Evolutionary conservation across 2,888 invertebrate genomes (phyloP).

Genomic region (Microplitis manilae): DNA sequence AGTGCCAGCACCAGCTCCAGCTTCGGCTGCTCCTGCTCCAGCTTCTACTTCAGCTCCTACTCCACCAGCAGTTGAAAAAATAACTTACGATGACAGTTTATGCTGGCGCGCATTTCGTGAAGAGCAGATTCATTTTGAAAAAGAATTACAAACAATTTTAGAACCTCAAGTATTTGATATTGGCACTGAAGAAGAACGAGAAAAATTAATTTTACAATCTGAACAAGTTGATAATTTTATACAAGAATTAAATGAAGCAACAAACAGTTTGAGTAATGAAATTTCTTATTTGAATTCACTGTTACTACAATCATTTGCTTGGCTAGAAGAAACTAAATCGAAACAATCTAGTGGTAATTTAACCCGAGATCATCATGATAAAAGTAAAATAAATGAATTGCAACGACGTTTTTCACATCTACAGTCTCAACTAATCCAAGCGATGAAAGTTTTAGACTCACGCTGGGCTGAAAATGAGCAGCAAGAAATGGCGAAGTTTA

Average conservation of each 20-base stretch:
- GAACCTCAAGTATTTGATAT: slow-evolving; percentile 69
- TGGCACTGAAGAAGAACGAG: slow-evolving; percentile 76
- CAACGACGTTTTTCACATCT: slow-evolving; percentile 81
- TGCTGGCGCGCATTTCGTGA: slow-evolving; percentile 63
- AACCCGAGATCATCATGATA: slow-evolving; percentile 75
- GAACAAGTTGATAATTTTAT: slow-evolving; percentile 76
- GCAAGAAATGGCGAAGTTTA: slow-evolving; percentile 70
- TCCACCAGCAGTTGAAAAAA: slow-evolving; percentile 50
- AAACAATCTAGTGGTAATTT: slow-evolving; percentile 66
- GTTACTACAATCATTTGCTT: slow-evolving; percentile 74
- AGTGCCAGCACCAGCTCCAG: neutral
- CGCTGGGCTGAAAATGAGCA: slow-evolving; percentile 79
- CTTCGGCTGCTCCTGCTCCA: slow-evolving; percentile 43
- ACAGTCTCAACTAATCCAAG: slow-evolving; percentile 82
- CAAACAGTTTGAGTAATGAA: slow-evolving; percentile 76
- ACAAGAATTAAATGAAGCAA: slow-evolving; percentile 77
- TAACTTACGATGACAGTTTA: slow-evolving; percentile 57
- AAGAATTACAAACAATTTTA: slow-evolving; percentile 60
- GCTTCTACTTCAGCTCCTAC: slow-evolving; percentile 37
- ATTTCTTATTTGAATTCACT: slow-evolving; percentile 75
- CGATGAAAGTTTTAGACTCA: slow-evolving; percentile 81
- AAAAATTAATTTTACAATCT: slow-evolving; percentile 73
- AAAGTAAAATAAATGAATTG: slow-evolving; percentile 80
- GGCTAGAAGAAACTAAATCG: slow-evolving; percentile 75
- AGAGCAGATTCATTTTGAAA: slow-evolving; percentile 64